These are phyloP conservation scores for Pogonophryne albipinna DNA, from an alignment of 2,797 vertebrate species.

Conservation along the genomic window DNA sequence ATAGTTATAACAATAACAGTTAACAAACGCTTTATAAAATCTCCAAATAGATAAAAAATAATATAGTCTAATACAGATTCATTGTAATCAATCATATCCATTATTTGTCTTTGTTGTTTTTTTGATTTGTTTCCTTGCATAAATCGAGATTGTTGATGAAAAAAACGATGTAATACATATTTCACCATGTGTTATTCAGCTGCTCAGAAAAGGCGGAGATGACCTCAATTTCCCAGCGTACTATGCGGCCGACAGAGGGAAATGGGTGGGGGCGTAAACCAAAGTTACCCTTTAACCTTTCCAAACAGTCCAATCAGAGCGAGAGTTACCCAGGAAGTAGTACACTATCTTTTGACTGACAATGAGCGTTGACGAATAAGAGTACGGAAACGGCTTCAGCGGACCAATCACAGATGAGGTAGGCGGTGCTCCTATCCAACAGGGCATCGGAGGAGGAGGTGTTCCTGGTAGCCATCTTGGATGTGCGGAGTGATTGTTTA, in stretches of 20 bases:
- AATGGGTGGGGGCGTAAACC: not conserved
- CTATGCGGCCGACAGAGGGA: not conserved
- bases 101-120: no score
- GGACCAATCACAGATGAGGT: constrained; percentile 65
- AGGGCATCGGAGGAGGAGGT: constrained; percentile 83
- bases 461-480: constrained; percentile 89
- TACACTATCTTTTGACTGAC: constrained; percentile 58
- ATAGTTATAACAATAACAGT: no score
- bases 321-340: constrained; percentile 73
- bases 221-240: constrained; percentile 45
- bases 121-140: no score
- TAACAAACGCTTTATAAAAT: no score
- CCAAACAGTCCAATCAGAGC: constrained; percentile 70
- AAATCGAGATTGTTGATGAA: no score
- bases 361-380: constrained; percentile 35
- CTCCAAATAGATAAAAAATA: no score
- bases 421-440: constrained; percentile 73
- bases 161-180: no score
- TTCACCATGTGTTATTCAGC: not conserved
- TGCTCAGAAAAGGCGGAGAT: fast-evolving
- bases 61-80: no score
- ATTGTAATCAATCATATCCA: no score
- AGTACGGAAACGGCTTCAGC: fast-evolving
- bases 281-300: constrained; percentile 77
- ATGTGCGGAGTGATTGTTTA: constrained; percentile 89